phyloP scores from a whole-genome alignment of 2,113 vertebrate genomes.

The Petaurus breviceps region DNA sequence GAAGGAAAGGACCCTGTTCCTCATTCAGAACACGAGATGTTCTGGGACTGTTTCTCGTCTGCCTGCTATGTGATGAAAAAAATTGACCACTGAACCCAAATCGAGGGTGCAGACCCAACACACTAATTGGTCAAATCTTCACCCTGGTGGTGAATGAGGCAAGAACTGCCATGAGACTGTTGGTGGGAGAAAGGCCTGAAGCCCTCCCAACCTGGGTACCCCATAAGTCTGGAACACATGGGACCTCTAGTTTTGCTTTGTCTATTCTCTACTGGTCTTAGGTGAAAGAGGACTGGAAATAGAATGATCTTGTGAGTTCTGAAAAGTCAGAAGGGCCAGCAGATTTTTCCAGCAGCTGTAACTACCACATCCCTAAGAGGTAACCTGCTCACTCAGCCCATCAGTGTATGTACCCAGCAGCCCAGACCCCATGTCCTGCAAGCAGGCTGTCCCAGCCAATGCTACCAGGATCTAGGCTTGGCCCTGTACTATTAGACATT shows the following conservation, averaged over 20 bases:
- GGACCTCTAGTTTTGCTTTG: background rate
- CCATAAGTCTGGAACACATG: background rate
- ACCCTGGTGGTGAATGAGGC: too few species aligned
- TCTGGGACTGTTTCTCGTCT: too few species aligned
- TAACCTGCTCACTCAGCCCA: background rate
- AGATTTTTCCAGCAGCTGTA: background rate
- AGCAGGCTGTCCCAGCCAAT: background rate
- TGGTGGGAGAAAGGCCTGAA: background rate
- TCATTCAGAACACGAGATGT: too few species aligned
- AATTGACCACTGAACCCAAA: too few species aligned
- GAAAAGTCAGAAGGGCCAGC: background rate
- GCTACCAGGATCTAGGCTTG: background rate
- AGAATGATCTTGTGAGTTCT: background rate
- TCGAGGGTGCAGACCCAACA: too few species aligned
- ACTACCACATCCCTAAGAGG: background rate
- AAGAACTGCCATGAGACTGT: too few species aligned
- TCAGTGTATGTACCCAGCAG: background rate
- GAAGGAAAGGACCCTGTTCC: too few species aligned
- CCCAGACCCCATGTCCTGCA: too few species aligned
- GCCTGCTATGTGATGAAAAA: too few species aligned
- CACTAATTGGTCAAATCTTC: too few species aligned
- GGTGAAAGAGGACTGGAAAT: background rate
- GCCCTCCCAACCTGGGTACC: too few species aligned
- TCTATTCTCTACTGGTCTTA: background rate
- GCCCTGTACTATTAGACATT: background rate